These are phyloP conservation scores for Ceryle rudis DNA, from an alignment of 2,797 vertebrate genomes.

Conservation along the genomic window DNA sequence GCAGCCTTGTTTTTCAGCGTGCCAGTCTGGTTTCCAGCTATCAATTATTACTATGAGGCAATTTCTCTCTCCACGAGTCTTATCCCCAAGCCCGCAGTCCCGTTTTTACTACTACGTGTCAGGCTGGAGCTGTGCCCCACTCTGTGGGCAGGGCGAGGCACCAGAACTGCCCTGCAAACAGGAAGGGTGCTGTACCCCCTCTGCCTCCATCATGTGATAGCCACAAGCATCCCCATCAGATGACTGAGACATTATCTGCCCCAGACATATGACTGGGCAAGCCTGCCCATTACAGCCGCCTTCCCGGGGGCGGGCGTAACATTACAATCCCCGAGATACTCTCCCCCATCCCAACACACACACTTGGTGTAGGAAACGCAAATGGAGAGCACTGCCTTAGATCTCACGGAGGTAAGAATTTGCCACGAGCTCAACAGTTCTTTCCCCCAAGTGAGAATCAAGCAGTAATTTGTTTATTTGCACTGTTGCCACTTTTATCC, in stretches of 20 bases:
- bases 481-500: background rate
- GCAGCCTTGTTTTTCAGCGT: background rate
- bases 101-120: rapidly evolving
- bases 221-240: background rate
- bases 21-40: background rate
- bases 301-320: background rate
- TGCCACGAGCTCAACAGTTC: background rate
- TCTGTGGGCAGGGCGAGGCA: background rate
- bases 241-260: background rate
- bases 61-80: background rate
- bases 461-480: background rate
- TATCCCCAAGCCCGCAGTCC: no score
- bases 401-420: background rate
- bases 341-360: background rate
- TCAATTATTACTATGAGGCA: background rate
- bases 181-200: background rate
- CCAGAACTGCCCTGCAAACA: background rate
- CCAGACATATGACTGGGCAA: background rate
- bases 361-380: no score
- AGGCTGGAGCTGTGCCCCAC: background rate
- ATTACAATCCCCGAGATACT: background rate
- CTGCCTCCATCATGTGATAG: background rate
- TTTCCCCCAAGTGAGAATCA: background rate
- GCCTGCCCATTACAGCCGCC: background rate
- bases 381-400: background rate